Conservation (phyloP, 2,888 invertebrate species). For the Drosophila basisetae region DNA sequence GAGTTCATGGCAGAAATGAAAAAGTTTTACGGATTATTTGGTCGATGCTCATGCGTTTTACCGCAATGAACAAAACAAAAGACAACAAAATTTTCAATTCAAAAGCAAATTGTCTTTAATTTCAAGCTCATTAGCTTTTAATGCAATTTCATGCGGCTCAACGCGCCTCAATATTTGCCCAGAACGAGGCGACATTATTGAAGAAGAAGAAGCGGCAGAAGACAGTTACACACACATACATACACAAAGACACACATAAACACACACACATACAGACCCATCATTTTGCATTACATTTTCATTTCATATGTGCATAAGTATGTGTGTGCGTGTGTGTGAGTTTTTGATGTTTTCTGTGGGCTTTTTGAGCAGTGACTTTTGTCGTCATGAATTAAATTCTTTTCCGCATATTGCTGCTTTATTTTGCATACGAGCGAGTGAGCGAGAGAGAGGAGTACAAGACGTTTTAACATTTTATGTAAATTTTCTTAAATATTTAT, state of each 20-base stretch:
- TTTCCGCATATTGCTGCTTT: constrained; percentile 28
- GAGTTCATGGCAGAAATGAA: constrained; percentile 39
- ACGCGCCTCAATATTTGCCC: constrained; percentile 70
- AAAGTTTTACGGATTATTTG: constrained; percentile 41
- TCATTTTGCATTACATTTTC: constrained; percentile 70
- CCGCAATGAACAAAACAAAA: constrained; percentile 28
- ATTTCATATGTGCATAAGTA: constrained; percentile 43
- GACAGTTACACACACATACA: not conserved
- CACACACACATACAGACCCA: constrained; percentile 40
- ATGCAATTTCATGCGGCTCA: constrained; percentile 80
- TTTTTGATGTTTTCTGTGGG: constrained; percentile 69
- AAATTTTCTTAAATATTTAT: constrained; percentile 82
- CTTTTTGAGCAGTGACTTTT: constrained; percentile 75
- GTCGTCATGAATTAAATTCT: constrained; percentile 78
- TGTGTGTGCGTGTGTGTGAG: not conserved
- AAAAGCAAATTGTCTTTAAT: constrained; percentile 77
- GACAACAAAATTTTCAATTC: constrained; percentile 60
- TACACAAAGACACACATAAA: not conserved
- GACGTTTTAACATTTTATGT: constrained; percentile 73
- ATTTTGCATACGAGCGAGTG: constrained; percentile 15
- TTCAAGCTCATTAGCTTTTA: constrained; percentile 78
- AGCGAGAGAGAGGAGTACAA: constrained; percentile 19
- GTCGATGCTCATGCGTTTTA: constrained; percentile 25
- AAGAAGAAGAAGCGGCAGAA: not conserved
- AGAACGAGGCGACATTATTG: constrained; percentile 21